Base-by-base conservation (phyloP, 2,888 invertebrate species). In the Himalopsyche anomala region DNA sequence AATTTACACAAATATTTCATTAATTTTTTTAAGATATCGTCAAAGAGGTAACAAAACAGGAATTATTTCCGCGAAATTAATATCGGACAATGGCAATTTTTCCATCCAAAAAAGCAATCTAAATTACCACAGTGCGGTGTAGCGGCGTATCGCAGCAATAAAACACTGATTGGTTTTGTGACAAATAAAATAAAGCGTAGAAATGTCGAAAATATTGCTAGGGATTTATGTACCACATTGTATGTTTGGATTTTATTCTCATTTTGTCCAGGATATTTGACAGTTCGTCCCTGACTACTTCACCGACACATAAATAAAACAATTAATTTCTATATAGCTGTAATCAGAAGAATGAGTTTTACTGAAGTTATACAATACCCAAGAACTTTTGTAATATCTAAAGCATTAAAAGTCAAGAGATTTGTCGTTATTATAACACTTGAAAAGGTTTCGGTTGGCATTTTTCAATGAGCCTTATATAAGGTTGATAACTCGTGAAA, bases 111-210 rank as follows among this genome's bases (percentile, higher is more conserved):
- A 51, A 62, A 62, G 62, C 62, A 62, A 62, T 62, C 62, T 62
- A 19, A 62, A 62, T 62, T 62, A 62, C 62, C 62, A 62, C 62
- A 62, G 62, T 62, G 62, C 28, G 62, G 62, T 62, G 62, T 62
- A 62, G 8, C 62, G 62, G 62, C 62, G 62, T 62, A 62, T 62
- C 62, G 62, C 62, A 8, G 62, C 62, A 62, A 62, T 62, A 62
- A 62, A 62, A 62, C 62, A 62, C 62, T 62, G 62, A 62, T 62
- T 62, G 62, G 62, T 62, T 62, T 62, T 62, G 62, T 62, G 62
- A 62, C 62, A 62, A 62, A 62, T 62, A 62, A 62, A 62, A 62
- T 62, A 62, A 62, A 62, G 62, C 62, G 62, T 6, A 15, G 62
- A 62, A 62, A 62, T 62, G 62, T 62, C 19, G 62, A 62, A 62